Base-by-base conservation (phyloP, 2,113 vertebrate genomes). In the Engystomops pustulosus region DNA sequence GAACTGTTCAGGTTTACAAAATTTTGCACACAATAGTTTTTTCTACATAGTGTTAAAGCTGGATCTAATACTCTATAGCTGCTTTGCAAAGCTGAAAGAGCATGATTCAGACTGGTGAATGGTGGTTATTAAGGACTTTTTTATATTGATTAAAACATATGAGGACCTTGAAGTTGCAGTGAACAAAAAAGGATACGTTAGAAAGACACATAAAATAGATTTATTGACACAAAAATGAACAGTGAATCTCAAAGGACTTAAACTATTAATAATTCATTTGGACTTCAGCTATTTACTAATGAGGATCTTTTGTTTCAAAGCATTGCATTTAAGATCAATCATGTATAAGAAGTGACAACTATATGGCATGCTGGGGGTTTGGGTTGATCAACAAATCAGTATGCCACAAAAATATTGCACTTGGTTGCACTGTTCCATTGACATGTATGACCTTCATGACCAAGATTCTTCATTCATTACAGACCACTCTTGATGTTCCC, bases 141-240 rank as follows among this genome's bases (percentile, higher is more conserved):
- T 30, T 74, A 2, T 49, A 74, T 74, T 74, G 70, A 74, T 74
- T 74, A 30, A 74, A 74, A 49, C 25, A 74, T 74, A 74, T 27
- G 10, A 49, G 44, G 23, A 49, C 44, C 70, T 74, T 74, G 70
- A 74, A 17, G 44, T 74, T 74, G 70, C 23, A 74, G 15, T 74
- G 44, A 74, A 18, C 70, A 74, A 47, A 72, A 23, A 72, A 47
- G 41, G 47, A 72, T 71, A 44, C 5, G 38, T 72, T 72, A 44
- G 12, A 72, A 72, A 47, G 44, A 74, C 45, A 30, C 44, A 74
- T 74, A 18, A 47, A 74, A 49, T 74, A 17, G 70, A 74, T 74
- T 49, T 47, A 45, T 74, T 49, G 70, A 47, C 44, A 49, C 30
- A 44, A 25, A 70, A 72, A 25, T 72, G 38, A 72, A 47, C 23